Evolutionary conservation across 2,888 invertebrate species (phyloP), one percentile per base, ranked within the genome.

Genomic region (Sesia apiformis): DNA sequence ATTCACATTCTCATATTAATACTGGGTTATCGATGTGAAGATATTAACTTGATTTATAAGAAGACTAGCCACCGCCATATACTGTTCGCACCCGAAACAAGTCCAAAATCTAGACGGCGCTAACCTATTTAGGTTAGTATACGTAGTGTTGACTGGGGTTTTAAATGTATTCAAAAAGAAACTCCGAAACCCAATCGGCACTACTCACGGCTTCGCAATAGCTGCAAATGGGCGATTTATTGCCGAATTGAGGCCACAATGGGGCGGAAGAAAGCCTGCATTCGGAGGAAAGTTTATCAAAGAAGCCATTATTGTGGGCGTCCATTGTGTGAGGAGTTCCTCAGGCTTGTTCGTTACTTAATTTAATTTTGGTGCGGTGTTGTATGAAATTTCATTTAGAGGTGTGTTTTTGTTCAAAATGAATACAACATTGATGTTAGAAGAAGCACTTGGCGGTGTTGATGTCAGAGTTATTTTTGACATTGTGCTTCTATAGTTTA

Each of bases 141-240:
- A 23, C 2, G 23, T 23, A 23, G 23, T 23, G 23, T 23, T 23
- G 23, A 23, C 2, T 23, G 23, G 2, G 23, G 23, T 23, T 23
- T 4, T 46, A 46, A 7, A 6, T 4, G 46, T 8, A 8, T 46
- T 46, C 8, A 8, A 23, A 50, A 50, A 50, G 50, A 7, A 50
- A 39, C 38, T 38, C 2, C 64, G 64, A 62, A 65, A 65, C 62
- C 64, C 62, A 67, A 67, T 69, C 69, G 67, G 58, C 60, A 41
- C 40, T 7, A 53, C 40, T 60, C 58, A 52, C n/a, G 38, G 50
- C 50, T 38, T 62, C 58, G 59, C 59, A 62, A 54, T 57, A 6
- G 42, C 38, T 66, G 60, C 61, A 64, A 70, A 71, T 64, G 58
- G 62, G 60, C 64, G 63, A 66, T 71, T 66, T 70, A 70, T 70